A percentile compares a stretch with the other conserved stretches of the same genome.
These are phyloP conservation scores for Apostichopus japonicus DNA, from an alignment of 35 echinoderm and acorn worm genomes.

Conservation along the genomic window DNA sequence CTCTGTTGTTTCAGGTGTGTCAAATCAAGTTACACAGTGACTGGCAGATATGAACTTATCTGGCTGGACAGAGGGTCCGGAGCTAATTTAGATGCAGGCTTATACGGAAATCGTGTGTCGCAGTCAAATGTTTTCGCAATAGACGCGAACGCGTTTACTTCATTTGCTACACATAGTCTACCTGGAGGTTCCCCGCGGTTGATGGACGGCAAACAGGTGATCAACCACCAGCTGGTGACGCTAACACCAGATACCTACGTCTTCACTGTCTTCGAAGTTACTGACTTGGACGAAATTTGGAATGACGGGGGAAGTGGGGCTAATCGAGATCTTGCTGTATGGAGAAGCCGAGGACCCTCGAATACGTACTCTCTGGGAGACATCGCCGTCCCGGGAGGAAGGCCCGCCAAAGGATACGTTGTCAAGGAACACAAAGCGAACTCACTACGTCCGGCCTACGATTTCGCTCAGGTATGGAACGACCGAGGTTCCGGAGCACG, in stretches of 20 bases:
- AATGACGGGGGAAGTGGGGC: constrained; percentile 33
- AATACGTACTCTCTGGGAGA: constrained; percentile 32
- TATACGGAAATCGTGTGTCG: neutral
- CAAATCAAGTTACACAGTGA: neutral
- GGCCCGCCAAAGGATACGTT: constrained; percentile 2
- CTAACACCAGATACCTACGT: neutral
- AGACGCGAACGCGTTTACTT: neutral
- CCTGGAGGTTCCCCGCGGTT: neutral
- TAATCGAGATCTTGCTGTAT: neutral
- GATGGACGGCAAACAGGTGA: neutral
- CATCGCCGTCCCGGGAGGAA: neutral
- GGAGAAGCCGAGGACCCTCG: neutral
- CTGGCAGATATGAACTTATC: neutral
- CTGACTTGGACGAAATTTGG: constrained; percentile 26
- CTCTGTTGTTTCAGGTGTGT: neutral
- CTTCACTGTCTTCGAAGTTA: constrained; percentile 12
- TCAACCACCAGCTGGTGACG: neutral
- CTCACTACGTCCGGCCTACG: neutral
- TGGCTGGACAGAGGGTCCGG: neutral
- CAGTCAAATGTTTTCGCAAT: neutral
- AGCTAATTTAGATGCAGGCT: neutral
- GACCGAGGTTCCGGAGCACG: constrained; percentile 4
- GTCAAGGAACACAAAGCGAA: neutral
- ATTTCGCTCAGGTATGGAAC: constrained; percentile 7
- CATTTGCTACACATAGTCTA: neutral